Conservation (phyloP, 1,140 invertebrate species). For the Drosophila persimilis region DNA sequence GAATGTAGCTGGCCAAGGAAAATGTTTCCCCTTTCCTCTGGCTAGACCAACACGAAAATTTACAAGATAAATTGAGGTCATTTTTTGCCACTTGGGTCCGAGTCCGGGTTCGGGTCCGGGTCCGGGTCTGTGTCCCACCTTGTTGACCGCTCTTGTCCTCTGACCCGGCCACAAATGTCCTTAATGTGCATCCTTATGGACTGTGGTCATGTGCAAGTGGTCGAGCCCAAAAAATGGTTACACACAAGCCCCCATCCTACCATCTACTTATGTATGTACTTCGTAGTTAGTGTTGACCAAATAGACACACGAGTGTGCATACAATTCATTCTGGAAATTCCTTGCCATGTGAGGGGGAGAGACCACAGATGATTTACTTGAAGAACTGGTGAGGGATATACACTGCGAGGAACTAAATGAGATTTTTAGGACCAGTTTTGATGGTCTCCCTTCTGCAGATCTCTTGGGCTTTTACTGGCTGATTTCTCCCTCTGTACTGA, state of each 20-base stretch:
- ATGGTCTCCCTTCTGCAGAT: too few relatives aligned
- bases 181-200: slow-evolving; percentile 79
- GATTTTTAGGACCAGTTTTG: too few relatives aligned
- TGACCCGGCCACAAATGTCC: slow-evolving; percentile 69
- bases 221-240: slow-evolving; percentile 56
- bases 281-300: slow-evolving; percentile 46
- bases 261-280: slow-evolving; percentile 21
- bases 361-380: slow-evolving; percentile 24
- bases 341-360: slow-evolving; percentile 1
- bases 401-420: slow-evolving; percentile 2
- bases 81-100: slow-evolving; percentile 61
- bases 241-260: neutral
- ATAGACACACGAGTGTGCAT: slow-evolving; percentile 40
- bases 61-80: slow-evolving; percentile 82
- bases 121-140: slow-evolving; percentile 57
- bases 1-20: slow-evolving; percentile 48
- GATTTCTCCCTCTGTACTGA: slow-evolving; percentile 46
- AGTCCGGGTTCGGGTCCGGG: too few relatives aligned
- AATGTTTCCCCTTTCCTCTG: slow-evolving; percentile 12
- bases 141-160: slow-evolving; percentile 67
- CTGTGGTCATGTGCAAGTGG: slow-evolving; percentile 71
- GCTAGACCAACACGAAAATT: slow-evolving; percentile 34
- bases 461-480: too few relatives aligned
- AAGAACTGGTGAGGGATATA: neutral
- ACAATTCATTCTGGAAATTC: slow-evolving; percentile 31